Base-by-base conservation (phyloP, 2,113 vertebrate species). In the Willisornis vidua region DNA sequence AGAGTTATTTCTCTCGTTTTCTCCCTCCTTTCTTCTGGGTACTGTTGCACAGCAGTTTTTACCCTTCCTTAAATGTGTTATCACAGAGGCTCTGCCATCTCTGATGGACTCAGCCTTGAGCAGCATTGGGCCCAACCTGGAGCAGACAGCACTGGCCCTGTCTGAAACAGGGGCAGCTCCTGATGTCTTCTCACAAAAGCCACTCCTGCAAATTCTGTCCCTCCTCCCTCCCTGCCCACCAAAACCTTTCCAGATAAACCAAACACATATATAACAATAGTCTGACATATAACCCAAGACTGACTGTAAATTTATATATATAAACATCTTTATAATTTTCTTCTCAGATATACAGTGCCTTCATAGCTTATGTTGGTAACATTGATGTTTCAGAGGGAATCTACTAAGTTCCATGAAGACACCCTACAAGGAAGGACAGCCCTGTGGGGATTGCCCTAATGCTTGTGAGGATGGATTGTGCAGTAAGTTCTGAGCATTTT, bases 351-450 rank as follows among this genome's bases (percentile, higher is more conserved):
- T 8, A 29, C 7, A 31, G 20, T 71, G 58, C 68, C 26, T 55
- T 93, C 57, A 52, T 3, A 58, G 12, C 31, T 92, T 37, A 73
- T 67, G 17, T 43, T 82, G n/a, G 15, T n/a, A 37, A 76, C 28
- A 24, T 96, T 96, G 46, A 61, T 87, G 59, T 98, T 98, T 72
- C 95, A 98, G 98, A 19, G 98, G 98, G 20, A 98, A 98, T 63
- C 5, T 94, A 1, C 0, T 1, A n/a, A 31, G 1, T 37, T 90
- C 24, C n/a, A 87, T 97, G 61, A 48, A 4, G 5, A 97, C 57
- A 12, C 98, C 98, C 57, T 98, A 98, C 68, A 83, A 95, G 54
- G 7, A 85, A 91, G 98, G 97, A 88, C 0, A 35, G 13, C 84
- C 97, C 28, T 98, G 98, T 81, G 95, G 87, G 31, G 96, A 97